Conservation (phyloP, 1,140 invertebrate species). For the Euwallacea similis region DNA sequence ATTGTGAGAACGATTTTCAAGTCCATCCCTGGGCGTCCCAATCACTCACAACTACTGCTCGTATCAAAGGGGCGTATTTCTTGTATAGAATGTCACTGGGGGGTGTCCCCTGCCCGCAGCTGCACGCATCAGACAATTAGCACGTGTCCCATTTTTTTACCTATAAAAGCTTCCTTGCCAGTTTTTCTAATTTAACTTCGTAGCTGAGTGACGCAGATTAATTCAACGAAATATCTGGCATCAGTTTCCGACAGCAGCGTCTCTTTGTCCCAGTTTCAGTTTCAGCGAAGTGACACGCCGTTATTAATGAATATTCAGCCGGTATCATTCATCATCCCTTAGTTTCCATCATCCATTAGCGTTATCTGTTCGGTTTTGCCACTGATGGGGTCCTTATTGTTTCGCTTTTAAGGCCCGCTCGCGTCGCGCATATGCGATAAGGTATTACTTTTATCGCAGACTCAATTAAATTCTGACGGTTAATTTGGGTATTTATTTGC, state of each 20-base stretch:
- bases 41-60: conserved; percentile 24
- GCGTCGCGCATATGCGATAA: neutral
- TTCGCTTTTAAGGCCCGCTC: no score
- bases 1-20: neutral
- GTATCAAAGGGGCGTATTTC: conserved; percentile 23
- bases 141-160: conserved; percentile 15
- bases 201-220: conserved; percentile 17
- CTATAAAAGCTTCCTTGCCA: neutral
- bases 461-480: conserved; percentile 9
- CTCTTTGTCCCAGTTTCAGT: conserved; percentile 22
- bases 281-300: conserved; percentile 13
- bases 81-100: conserved; percentile 25
- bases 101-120: conserved; percentile 18
- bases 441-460: conserved; percentile 6
- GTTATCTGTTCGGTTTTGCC: conserved; percentile 7
- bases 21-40: neutral
- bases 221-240: conserved; percentile 13
- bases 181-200: neutral
- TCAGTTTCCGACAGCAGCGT: neutral
- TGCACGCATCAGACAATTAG: conserved; percentile 25
- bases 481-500: conserved; percentile 18
- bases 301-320: conserved; percentile 30
- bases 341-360: conserved; percentile 15
- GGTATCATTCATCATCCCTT: conserved; percentile 20
- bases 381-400: neutral